Base-by-base conservation (phyloP, 92 coral and sea anemone genomes). In the Montipora capitata region DNA sequence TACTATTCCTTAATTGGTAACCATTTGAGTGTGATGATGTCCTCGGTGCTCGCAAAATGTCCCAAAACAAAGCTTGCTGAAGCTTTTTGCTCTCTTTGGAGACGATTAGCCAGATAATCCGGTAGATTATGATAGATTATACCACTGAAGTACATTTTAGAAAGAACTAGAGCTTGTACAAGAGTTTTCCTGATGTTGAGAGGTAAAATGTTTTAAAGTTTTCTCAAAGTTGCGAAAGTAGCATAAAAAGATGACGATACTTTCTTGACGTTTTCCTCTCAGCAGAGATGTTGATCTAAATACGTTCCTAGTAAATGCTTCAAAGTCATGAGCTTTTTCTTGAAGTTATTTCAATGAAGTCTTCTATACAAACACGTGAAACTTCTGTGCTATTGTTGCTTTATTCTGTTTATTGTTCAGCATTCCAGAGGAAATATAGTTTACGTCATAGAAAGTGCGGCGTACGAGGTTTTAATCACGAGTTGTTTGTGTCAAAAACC, bases 341-440 rank as follows among this genome's bases (percentile, higher is more conserved):
- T 27, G 35, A 27, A 27, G 35, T 27, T 27, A 27, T 27, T 27
- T 39, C 27, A 20, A 20, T 20, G 27, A 20, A 20, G 27, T 20
- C 27, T 20, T 27, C 10, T 64, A 49, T 58, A 6, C 18, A 58
- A 35, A 7, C 39, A 38, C 44, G 7, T 17, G 13, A 3, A 66
- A 66, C 27, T 14, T 11, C 17, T 70, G 42, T 17, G 4, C 35
- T 0, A 1, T n/a, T 41, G 5, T 41, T 7, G 14, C 51, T 18
- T 3, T 27, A 0, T 3, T 14, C 74, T 12, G 18, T 14, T 38
- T 39, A 11, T 38, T 13, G 40, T 15, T 17, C 35, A 85, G 41
- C 82, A 96, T 95, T 10, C 94, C 99, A 39, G 27, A 96, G 86
- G 81, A 94, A 96, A 54, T 27, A 27, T 27, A 27, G 27, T 27